Base-by-base conservation (phyloP, 2,888 invertebrate genomes). In the Drosophila kambysellisi region DNA sequence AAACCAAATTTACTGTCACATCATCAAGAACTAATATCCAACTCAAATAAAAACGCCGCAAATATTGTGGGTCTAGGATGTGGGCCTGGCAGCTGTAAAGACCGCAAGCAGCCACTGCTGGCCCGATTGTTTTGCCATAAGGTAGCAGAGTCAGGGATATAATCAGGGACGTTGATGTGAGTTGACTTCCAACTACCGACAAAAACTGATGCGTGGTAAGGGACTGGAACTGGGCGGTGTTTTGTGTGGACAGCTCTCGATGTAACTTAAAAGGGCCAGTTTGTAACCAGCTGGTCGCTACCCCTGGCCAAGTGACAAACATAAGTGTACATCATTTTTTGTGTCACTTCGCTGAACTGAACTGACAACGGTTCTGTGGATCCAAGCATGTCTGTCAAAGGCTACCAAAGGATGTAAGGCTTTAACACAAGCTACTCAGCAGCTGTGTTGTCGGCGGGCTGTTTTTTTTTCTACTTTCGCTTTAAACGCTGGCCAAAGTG, bases 21-120 rank as follows among this genome's bases (percentile, higher is more conserved):
- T 70, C 57, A 83, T 80, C 60, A 77, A 64, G 58, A 81, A 63
- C 66, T 81, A 83, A 81, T 76, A 67, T 69, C 43, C 53, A 83
- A 83, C 76, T 68, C 83, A 83, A 70, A 82, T 83, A 78, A 77
- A 86, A 58, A 46, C 76, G 17, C 77, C 72, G 33, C 75, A 76
- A 64, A 41, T 61, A 46, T 54, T 53, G 46, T 12, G 68, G 62
- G 35, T 46, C n/a, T n/a, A 5, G 29, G 15, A 35, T 54, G 68
- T 43, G 67, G 58, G 69, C 29, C 30, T 59, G 77, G 60, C 75
- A 58, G 69, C 41, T 70, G 52, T 17, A 41, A 56, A 54, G 56
- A 51, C 76, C 76, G 9, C 74, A 58, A 59, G 59, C 75, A 60
- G 58, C 58, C 57, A 29, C 46, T 62, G 56, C 62, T 60, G 29